Evolutionary conservation across 1,140 invertebrate genomes (phyloP).

Genomic region (Orius laevigatus): DNA sequence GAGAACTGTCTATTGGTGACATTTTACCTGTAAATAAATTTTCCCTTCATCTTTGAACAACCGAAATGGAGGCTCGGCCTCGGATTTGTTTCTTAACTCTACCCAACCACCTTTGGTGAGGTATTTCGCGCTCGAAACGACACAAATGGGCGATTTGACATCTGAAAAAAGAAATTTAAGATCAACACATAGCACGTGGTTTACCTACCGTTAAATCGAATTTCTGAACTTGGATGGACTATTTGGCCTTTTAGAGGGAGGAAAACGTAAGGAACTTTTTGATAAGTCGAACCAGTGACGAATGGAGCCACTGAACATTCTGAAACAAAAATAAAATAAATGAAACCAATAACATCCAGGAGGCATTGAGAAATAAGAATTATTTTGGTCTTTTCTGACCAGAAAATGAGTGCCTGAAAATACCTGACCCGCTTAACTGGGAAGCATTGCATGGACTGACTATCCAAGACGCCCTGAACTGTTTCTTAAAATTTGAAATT

Average conservation of each 20-base stretch:
- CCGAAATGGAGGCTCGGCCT: constrained; percentile 60
- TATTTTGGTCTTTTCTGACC: not conserved
- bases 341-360: constrained; percentile 9
- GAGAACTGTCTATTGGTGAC: not conserved
- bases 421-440: too few relatives aligned
- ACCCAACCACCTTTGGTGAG: constrained; percentile 58
- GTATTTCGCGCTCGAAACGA: constrained; percentile 66
- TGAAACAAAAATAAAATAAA: constrained; percentile 33
- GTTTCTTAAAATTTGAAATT: not conserved
- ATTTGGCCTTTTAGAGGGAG: constrained; percentile 68
- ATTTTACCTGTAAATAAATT: constrained; percentile 53
- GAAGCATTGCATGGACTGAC: too few relatives aligned
- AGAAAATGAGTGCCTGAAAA: too few relatives aligned
- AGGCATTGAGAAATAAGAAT: not conserved
- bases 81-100: constrained; percentile 53
- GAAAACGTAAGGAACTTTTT: constrained; percentile 71
- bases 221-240: constrained; percentile 69
- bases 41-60: constrained; percentile 61
- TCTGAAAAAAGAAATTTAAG: constrained; percentile 31
- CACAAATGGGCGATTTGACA: constrained; percentile 61
- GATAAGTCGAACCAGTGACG: constrained; percentile 50
- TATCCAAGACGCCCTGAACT: too few relatives aligned
- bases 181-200: too few relatives aligned
- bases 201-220: constrained; percentile 57
- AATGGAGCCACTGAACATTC: constrained; percentile 70